Evolutionary conservation across 2,888 invertebrate genomes (phyloP).

Genomic region (Morpho deidamia): DNA sequence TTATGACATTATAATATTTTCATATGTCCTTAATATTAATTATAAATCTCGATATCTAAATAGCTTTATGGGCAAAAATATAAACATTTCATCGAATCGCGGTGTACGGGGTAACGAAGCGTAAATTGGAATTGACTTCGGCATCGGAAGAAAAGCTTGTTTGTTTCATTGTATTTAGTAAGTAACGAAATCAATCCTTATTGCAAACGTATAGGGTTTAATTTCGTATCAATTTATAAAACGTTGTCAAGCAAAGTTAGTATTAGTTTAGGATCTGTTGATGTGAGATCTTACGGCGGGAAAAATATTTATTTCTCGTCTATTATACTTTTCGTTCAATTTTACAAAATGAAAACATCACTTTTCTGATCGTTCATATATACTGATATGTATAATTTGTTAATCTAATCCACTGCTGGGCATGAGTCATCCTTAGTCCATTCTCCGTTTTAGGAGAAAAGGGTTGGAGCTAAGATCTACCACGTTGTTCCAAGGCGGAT

Average conservation of each 20-base stretch:
- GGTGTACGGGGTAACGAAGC: constrained; percentile 44
- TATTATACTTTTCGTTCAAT: too few species aligned
- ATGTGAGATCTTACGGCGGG: constrained; percentile 22
- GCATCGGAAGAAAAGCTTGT: constrained; percentile 38
- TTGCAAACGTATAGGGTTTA: constrained; percentile 27
- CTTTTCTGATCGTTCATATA: too few species aligned
- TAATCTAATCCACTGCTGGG: too few species aligned
- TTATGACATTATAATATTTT: too few species aligned
- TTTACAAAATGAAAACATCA: too few species aligned
- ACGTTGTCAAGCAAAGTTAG: constrained; percentile 28
- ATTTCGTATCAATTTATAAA: constrained; percentile 10
- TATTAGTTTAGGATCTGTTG: constrained; percentile 44
- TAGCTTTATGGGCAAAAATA: neutral
- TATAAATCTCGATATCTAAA: neutral
- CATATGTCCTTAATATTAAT: neutral
- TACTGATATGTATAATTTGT: too few species aligned
- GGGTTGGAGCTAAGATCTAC: too few species aligned
- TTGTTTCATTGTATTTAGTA: constrained; percentile 30
- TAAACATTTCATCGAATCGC: constrained; percentile 32
- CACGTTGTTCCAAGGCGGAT: too few species aligned
- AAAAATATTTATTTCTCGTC: constrained; percentile 15
- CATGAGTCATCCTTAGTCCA: too few species aligned
- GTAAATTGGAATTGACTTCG: constrained; percentile 42
- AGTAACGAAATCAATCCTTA: constrained; percentile 24
- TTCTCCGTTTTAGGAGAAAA: too few species aligned